Base-by-base conservation (phyloP, 1,140 invertebrate species). In the Augochlora pura region DNA sequence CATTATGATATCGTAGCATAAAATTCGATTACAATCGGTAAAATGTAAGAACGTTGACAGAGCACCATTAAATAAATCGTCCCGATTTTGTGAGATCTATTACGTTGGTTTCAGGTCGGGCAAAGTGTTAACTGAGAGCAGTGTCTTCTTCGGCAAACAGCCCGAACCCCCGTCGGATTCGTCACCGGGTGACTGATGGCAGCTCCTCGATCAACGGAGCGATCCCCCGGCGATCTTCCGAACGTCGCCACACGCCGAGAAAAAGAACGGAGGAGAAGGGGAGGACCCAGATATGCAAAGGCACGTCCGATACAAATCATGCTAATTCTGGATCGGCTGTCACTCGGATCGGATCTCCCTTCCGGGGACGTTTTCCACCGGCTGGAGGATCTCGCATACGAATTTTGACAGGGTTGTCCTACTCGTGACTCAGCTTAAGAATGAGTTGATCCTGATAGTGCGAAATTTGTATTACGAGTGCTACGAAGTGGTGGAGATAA, bases 151-250 rank as follows among this genome's bases (percentile, higher is more conserved):
- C 77, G 4, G 80, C 86, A 84, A 88, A 86, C 83, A 89, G 80
- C 73, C 73, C 39, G 81, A 88, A 88, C 85, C 88, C 85, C 86
- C 84, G 85, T 72, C 80, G 77, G 85, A 89, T 88, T 90, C 85
- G 78, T 59, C 82, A 87, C 85, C 86, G 67, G 67, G 82, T 92
- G 91, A 93, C 88, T 91, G 89, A 93, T 93, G 91, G 87, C 88
- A 88, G 80, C 87, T 91, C 88, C 82, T 91, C 90, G 87, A 92
- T 92, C 90, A 91, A n/a, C n/a, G 87, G 77, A 85, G 77, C 68
- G 86, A 87, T 87, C 87, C 85, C 86, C 80, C 83, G 65, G 71
- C 65, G 65, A 62, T 38, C 68, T 65, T 85, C 66, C n/a, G 77
- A 88, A 86, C 81, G 78, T 84, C 80, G 82, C 70, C 82, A 81